These are phyloP conservation scores for Danio kyathit DNA, from an alignment of 2,797 vertebrate species.

Conservation along the genomic window DNA sequence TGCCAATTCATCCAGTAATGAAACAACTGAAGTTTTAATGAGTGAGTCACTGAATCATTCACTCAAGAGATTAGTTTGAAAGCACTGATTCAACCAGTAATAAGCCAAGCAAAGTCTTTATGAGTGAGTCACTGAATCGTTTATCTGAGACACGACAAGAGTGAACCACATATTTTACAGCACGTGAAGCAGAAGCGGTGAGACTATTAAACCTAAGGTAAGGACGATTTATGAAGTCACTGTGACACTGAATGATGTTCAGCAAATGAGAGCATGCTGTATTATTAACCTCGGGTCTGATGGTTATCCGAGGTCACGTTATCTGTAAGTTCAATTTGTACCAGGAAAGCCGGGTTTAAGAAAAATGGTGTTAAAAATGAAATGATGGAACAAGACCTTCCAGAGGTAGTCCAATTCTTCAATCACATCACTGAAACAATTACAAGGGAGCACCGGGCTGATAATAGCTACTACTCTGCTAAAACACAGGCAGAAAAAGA, in stretches of 20 bases:
- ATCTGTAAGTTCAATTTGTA: conserved; percentile 32
- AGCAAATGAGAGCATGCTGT: background rate
- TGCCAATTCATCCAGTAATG: no score
- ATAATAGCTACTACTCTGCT: conserved; percentile 45
- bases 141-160: background rate
- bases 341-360: background rate
- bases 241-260: conserved; percentile 2
- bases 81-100: no score
- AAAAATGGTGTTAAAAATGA: conserved; percentile 13
- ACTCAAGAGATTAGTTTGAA: no score
- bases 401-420: background rate
- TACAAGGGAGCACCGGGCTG: background rate
- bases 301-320: background rate
- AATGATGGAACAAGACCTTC: conserved; percentile 23
- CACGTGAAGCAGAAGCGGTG: background rate
- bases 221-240: conserved; percentile 4
- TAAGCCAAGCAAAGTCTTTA: no score
- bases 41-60: no score
- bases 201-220: conserved; percentile 16
- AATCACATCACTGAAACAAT: background rate
- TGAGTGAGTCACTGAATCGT: no score
- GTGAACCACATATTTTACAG: background rate
- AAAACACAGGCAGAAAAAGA: conserved; percentile 28
- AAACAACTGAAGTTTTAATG: no score
- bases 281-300: conserved; percentile 21